Conservation (phyloP, 2,113 vertebrate species). For the Peromyscus polionotus region DNA sequence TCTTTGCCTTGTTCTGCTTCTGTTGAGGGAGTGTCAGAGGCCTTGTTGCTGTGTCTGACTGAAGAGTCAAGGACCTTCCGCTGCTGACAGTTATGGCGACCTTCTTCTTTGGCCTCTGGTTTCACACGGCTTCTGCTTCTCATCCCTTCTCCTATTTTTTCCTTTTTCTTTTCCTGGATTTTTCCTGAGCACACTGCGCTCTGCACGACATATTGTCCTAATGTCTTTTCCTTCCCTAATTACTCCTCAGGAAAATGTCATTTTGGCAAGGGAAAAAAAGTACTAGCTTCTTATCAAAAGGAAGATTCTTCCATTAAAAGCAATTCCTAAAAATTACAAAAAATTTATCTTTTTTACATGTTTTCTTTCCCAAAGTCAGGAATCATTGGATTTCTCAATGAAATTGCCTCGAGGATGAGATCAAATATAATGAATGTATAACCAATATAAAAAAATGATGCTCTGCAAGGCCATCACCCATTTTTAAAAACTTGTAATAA, state of each 20-base stretch:
- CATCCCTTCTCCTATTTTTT: not conserved
- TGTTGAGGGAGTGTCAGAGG: not conserved
- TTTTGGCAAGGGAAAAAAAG: not conserved
- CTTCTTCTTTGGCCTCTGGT: not conserved
- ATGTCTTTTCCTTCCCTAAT: not conserved
- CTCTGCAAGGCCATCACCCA: not conserved
- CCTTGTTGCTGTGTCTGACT: not conserved
- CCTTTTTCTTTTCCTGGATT: not conserved
- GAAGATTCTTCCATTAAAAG: slow-evolving; percentile 12
- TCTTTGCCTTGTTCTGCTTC: not conserved
- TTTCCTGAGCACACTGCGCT: not conserved
- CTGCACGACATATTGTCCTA: not conserved
- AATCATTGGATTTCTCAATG: slow-evolving; percentile 12
- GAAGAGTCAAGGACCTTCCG: not conserved
- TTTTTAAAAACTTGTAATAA: slow-evolving; percentile 2
- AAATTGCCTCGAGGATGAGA: not conserved
- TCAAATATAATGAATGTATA: not conserved
- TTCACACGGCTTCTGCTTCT: not conserved
- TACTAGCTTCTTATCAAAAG: not conserved
- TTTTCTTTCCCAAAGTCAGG: slow-evolving; percentile 35
- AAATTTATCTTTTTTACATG: not conserved
- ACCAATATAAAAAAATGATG: not conserved
- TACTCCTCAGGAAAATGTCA: not conserved
- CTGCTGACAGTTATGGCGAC: no score
- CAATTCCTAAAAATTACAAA: slow-evolving; percentile 51